phyloP scores from a whole-genome alignment of 2,113 vertebrate species.

The Tauraco erythrolophus region DNA sequence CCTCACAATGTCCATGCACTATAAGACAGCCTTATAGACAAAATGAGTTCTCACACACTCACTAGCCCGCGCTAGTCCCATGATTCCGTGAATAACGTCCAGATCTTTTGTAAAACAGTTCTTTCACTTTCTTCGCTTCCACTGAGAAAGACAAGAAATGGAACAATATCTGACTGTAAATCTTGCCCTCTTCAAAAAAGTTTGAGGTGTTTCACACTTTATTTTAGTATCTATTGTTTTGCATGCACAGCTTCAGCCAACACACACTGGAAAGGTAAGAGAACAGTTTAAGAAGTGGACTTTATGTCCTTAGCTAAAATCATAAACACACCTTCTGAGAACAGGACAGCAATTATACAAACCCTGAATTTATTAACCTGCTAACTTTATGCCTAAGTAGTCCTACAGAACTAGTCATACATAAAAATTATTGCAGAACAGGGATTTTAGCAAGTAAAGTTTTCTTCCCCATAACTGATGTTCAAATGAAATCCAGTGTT shows the following conservation, averaged over 20 bases:
- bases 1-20: background rate
- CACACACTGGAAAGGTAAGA: background rate
- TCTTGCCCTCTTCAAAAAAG: background rate
- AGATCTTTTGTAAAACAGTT: background rate
- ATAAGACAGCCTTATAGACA: background rate
- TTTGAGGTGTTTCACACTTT: background rate
- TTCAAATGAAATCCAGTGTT: background rate
- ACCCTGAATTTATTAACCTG: background rate
- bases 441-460: background rate
- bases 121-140: background rate
- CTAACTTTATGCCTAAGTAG: background rate
- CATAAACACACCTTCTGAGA: background rate
- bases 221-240: background rate
- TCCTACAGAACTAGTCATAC: background rate
- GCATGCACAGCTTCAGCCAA: background rate
- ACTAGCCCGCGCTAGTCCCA: background rate
- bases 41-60: background rate
- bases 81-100: background rate
- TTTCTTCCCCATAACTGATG: background rate
- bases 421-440: background rate
- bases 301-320: background rate
- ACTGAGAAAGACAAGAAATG: background rate
- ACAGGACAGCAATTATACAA: background rate
- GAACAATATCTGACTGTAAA: background rate
- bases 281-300: background rate